These are phyloP conservation scores for Oceanites oceanicus DNA, from an alignment of 2,113 vertebrate genomes.

Conservation along the genomic window DNA sequence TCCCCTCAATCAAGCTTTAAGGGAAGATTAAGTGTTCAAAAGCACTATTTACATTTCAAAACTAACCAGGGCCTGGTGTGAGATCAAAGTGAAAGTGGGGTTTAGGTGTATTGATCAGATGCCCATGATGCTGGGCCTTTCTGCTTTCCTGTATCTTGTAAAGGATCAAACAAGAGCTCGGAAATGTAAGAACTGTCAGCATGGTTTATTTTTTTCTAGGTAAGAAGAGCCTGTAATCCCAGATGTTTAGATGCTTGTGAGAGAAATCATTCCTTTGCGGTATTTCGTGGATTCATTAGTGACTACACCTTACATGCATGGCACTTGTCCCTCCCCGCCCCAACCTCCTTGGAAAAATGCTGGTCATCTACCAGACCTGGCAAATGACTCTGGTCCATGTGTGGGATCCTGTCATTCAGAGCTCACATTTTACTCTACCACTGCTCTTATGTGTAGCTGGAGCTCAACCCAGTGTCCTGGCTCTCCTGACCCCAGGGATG, in stretches of 20 bases:
- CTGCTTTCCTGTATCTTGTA: not conserved
- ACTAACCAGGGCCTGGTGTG: not conserved
- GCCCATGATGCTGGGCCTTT: not conserved
- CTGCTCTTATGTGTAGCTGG: not conserved
- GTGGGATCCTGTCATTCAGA: not conserved
- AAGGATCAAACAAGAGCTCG: conserved; percentile 1
- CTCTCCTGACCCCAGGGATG: not conserved
- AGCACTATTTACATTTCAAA: conserved; percentile 64
- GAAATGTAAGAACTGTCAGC: not conserved
- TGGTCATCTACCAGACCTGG: not conserved
- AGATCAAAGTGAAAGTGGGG: conserved; percentile 41
- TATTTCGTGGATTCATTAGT: not conserved
- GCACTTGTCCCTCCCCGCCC: not conserved
- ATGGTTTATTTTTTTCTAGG: not conserved
- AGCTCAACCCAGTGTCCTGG: not conserved
- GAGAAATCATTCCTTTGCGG: not conserved
- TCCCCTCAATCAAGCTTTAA: not conserved
- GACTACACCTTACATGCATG: not conserved
- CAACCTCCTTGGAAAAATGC: not conserved
- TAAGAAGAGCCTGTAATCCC: not conserved
- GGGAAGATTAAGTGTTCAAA: conserved; percentile 49
- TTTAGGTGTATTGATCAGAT: conserved; percentile 41
- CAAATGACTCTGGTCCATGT: rapidly evolving
- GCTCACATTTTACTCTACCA: not conserved
- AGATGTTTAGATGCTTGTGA: not conserved